Conservation (phyloP, 2,797 vertebrate species). For the Salmo trutta region DNA sequence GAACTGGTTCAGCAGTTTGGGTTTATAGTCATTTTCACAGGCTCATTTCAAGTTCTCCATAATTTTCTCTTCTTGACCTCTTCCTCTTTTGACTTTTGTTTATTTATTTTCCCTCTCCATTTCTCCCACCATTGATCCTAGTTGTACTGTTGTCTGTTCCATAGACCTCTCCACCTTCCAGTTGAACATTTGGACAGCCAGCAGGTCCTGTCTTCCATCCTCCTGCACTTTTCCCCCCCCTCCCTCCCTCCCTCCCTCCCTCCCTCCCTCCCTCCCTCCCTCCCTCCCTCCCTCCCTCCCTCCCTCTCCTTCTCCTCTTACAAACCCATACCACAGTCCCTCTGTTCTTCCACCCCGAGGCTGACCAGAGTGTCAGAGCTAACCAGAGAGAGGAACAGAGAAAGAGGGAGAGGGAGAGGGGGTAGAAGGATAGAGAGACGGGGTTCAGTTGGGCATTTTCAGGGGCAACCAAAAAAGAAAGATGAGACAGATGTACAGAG, state of each 20-base stretch:
- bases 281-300: slow-evolving; percentile 57
- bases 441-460: slow-evolving; percentile 72
- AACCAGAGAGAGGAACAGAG: slow-evolving; percentile 80
- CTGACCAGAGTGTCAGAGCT: slow-evolving; percentile 84
- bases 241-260: slow-evolving; percentile 43
- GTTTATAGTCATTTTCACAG: neutral
- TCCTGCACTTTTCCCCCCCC: slow-evolving; percentile 36
- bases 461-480: slow-evolving; percentile 71
- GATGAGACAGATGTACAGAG: slow-evolving; percentile 78
- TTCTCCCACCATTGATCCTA: neutral
- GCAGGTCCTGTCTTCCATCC: slow-evolving; percentile 53
- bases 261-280: slow-evolving; percentile 49
- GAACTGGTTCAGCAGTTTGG: neutral
- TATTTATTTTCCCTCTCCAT: no score
- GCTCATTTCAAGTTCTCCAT: neutral
- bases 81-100: neutral
- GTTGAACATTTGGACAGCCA: slow-evolving; percentile 59
- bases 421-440: slow-evolving; percentile 45
- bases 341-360: slow-evolving; percentile 84
- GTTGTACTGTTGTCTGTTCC: neutral
- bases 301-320: slow-evolving; percentile 65
- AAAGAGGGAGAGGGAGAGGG: slow-evolving; percentile 48
- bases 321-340: slow-evolving; percentile 80
- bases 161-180: slow-evolving; percentile 6
- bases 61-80: neutral